Conservation (phyloP, 1,140 invertebrate genomes). For the Brachionus calyciflorus region DNA sequence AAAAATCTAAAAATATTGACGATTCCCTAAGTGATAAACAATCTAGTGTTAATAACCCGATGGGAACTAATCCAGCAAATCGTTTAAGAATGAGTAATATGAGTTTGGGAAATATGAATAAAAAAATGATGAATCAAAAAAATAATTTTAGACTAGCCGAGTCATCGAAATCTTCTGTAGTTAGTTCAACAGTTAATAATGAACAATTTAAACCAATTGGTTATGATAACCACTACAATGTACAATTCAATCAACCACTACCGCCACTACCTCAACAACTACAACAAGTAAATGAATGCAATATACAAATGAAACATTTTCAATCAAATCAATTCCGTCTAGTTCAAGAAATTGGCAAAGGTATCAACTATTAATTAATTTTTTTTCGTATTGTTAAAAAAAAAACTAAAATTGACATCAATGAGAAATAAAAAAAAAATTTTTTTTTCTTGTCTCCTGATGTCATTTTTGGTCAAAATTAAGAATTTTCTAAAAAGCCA, state of each 20-base stretch:
- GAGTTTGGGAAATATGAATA: not conserved
- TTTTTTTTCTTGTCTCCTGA: not conserved
- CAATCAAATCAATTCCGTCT: slow-evolving; percentile 1
- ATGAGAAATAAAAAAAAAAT: not conserved
- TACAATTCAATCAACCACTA: not conserved
- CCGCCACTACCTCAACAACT: not conserved
- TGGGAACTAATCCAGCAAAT: not conserved
- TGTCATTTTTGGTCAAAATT: too few species aligned
- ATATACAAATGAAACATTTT: slow-evolving; percentile 23
- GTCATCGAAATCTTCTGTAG: slow-evolving; percentile 39
- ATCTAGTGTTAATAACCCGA: not conserved
- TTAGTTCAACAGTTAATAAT: not conserved
- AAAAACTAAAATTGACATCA: too few species aligned
- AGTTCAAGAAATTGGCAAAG: slow-evolving; percentile 8
- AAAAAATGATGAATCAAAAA: not conserved
- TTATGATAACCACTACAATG: not conserved
- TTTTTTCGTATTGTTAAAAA: too few species aligned
- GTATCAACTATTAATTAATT: slow-evolving; percentile 32
- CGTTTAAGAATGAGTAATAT: slow-evolving; percentile 11
- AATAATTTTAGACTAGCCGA: not conserved
- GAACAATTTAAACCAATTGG: not conserved
- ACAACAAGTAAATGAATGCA: slow-evolving; percentile 18
- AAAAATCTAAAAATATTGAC: slow-evolving; percentile 50
- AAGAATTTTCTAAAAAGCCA: too few species aligned
- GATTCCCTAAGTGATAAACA: slow-evolving; percentile 44